Evolutionary conservation across 2,797 vertebrate species (phyloP).

Genomic region (Takifugu ocellatus): DNA sequence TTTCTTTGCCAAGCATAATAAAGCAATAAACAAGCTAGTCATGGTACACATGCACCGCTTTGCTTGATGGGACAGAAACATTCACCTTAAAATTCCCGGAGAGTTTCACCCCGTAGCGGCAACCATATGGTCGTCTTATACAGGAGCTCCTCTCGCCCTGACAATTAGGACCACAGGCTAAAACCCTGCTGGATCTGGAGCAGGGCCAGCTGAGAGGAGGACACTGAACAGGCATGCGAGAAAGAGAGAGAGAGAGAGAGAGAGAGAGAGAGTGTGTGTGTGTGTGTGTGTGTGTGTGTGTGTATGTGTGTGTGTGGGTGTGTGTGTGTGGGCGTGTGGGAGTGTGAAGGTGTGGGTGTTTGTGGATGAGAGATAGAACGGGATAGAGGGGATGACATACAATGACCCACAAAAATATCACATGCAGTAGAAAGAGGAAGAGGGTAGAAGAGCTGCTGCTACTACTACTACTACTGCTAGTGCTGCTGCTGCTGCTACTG

Average conservation of each 20-base stretch:
- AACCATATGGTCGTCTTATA: slow-evolving; percentile 58
- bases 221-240: background rate
- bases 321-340: too few species aligned
- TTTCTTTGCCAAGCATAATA: too few species aligned
- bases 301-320: too few species aligned
- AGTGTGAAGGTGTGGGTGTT: too few species aligned
- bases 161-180: slow-evolving; percentile 59
- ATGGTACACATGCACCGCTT: too few species aligned
- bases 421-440: background rate
- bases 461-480: background rate
- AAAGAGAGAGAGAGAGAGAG: slow-evolving; percentile 8
- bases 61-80: slow-evolving; percentile 11
- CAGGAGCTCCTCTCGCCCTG: slow-evolving; percentile 47
- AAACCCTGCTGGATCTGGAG: slow-evolving; percentile 53
- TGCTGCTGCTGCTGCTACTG: too few species aligned
- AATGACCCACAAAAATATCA: background rate
- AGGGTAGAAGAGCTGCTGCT: background rate
- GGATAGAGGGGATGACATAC: background rate
- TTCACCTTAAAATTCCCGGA: slow-evolving; percentile 47
- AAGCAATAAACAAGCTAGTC: too few species aligned
- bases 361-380: background rate
- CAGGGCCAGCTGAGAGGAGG: slow-evolving; percentile 45
- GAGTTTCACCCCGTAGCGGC: slow-evolving; percentile 37
- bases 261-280: slow-evolving; percentile 3
- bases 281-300: too few species aligned